A percentile compares a stretch with the other conserved stretches of the same genome.
These are phyloP conservation scores for Lycodopsis pacificus DNA, from an alignment of 2,797 vertebrate genomes.

Conservation along the genomic window DNA sequence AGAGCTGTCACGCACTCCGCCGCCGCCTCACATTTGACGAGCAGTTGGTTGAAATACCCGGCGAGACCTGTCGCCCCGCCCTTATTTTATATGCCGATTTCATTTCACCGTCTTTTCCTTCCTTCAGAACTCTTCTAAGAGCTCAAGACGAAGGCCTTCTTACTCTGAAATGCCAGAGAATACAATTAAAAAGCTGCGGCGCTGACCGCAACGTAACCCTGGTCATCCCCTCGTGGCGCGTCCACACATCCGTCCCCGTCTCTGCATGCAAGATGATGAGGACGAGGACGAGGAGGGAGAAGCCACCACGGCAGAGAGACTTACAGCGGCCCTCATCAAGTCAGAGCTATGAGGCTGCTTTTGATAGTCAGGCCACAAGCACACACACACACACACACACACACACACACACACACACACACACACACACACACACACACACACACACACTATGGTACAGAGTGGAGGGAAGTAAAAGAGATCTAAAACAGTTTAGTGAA, in stretches of 20 bases:
- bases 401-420: neutral
- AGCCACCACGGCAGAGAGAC: constrained; percentile 43
- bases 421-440: too few relatives aligned
- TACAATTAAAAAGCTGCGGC: constrained; percentile 45
- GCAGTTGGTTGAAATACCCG: constrained; percentile 61
- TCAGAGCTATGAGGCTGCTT: constrained; percentile 34
- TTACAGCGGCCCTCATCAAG: constrained; percentile 49
- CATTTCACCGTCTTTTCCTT: neutral
- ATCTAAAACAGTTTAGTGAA: too few relatives aligned
- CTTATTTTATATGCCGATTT: constrained; percentile 58
- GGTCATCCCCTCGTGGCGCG: constrained; percentile 28
- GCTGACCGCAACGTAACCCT: constrained; percentile 25
- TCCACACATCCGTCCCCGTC: constrained; percentile 13
- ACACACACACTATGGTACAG: too few relatives aligned
- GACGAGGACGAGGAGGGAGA: constrained; percentile 22
- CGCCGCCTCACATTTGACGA: constrained; percentile 62
- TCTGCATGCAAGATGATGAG: constrained; percentile 62
- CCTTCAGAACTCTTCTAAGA: constrained; percentile 17
- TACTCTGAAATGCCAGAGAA: constrained; percentile 34
- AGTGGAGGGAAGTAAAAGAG: too few relatives aligned
- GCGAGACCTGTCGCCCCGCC: constrained; percentile 54
- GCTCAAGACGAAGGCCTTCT: constrained; percentile 21
- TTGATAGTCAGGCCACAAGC: constrained; percentile 43
- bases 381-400: constrained; percentile 11
- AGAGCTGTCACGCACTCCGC: constrained; percentile 74